Evolutionary conservation across 2,113 vertebrate species (phyloP).

Genomic region (Mobula hypostoma): DNA sequence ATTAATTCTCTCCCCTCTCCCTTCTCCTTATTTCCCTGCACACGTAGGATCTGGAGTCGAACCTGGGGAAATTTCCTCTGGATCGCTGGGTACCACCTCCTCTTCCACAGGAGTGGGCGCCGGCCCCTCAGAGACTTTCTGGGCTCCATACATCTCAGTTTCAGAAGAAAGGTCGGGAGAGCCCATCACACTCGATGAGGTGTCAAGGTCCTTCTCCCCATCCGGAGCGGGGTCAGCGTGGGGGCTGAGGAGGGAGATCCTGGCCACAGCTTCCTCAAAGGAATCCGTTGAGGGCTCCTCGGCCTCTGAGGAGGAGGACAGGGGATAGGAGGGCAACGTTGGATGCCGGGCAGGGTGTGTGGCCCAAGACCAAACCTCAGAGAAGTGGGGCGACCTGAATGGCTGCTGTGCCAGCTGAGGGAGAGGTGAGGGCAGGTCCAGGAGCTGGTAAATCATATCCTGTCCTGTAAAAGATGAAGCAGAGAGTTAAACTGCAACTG

Average conservation of each 20-base stretch:
- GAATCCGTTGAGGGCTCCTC: conserved; percentile 14
- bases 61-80: conserved; percentile 68
- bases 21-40: no score
- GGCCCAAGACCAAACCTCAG: conserved; percentile 2
- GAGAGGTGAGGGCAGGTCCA: not conserved
- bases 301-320: conserved; percentile 49
- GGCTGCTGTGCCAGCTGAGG: not conserved
- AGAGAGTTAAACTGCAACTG: not conserved
- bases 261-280: conserved; percentile 41
- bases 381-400: not conserved
- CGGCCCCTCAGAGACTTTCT: conserved; percentile 60
- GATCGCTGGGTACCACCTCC: conserved; percentile 44
- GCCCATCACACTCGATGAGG: conserved; percentile 57
- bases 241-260: conserved; percentile 53
- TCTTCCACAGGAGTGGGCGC: conserved; percentile 54
- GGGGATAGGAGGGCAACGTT: not conserved
- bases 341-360: not conserved
- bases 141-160: conserved; percentile 60
- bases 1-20: no score
- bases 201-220: conserved; percentile 50
- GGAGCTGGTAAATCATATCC: conserved; percentile 14
- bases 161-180: conserved; percentile 58
- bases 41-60: conserved; percentile 54
- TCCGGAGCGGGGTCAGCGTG: conserved; percentile 56
- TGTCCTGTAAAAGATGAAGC: not conserved